These are phyloP conservation scores for Heliothis virescens DNA, from an alignment of 1,140 invertebrate species.

Conservation along the genomic window DNA sequence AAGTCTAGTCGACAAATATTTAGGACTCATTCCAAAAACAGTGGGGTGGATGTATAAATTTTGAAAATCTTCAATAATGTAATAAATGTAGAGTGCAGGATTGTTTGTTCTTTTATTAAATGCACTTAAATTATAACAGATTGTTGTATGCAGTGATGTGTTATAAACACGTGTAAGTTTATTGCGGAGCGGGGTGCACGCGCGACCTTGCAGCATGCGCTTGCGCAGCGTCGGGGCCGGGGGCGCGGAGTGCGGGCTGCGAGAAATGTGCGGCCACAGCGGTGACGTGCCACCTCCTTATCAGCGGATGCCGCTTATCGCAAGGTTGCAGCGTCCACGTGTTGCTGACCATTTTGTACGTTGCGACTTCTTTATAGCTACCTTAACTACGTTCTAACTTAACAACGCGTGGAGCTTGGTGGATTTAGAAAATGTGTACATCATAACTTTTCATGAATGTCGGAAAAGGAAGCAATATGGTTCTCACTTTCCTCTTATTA, in stretches of 20 bases:
- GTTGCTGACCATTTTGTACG: slow-evolving; percentile 66
- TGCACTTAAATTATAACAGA: slow-evolving; percentile 16
- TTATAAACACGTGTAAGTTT: slow-evolving; percentile 71
- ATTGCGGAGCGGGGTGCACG: slow-evolving; percentile 60
- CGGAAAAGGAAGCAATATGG: background rate
- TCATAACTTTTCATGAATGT: background rate
- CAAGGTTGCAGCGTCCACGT: slow-evolving; percentile 72
- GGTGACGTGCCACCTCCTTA: slow-evolving; percentile 63
- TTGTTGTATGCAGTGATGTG: slow-evolving; percentile 35
- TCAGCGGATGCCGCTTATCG: slow-evolving; percentile 76
- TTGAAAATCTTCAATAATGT: background rate
- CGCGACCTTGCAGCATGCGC: slow-evolving; percentile 58
- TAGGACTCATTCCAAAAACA: slow-evolving; percentile 3
- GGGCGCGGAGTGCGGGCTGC: slow-evolving; percentile 43
- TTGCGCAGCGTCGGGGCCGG: slow-evolving; percentile 44
- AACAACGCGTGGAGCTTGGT: background rate
- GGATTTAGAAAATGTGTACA: background rate
- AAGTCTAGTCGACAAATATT: slow-evolving; percentile 30
- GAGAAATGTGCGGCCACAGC: slow-evolving; percentile 64
- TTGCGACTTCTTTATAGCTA: slow-evolving; percentile 25
- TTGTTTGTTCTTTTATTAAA: background rate
- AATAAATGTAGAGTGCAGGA: slow-evolving; percentile 12
- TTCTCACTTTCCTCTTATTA: too few species aligned
- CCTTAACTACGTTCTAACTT: slow-evolving; percentile 34
- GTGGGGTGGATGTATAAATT: background rate